These are phyloP conservation scores for Eledona agricola DNA, from an alignment of 2,888 invertebrate genomes.

Conservation along the genomic window DNA sequence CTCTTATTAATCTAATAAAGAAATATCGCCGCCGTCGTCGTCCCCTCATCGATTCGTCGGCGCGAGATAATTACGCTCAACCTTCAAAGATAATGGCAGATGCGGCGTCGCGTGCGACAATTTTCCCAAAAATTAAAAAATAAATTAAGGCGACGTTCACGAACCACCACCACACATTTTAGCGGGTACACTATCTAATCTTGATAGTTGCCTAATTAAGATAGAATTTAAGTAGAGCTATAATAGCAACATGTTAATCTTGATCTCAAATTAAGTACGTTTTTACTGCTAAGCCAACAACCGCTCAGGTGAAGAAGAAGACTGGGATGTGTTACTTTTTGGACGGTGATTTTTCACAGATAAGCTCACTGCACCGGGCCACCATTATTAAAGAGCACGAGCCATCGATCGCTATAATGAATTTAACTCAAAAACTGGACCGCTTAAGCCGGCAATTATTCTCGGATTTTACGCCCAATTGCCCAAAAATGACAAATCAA, in stretches of 20 bases:
- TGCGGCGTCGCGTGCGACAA: slow-evolving; percentile 29
- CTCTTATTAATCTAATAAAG: slow-evolving; percentile 32
- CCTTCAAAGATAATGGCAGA: slow-evolving; percentile 20
- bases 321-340: slow-evolving; percentile 24
- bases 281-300: slow-evolving; percentile 21
- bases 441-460: slow-evolving; percentile 6
- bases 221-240: slow-evolving; percentile 37
- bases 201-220: slow-evolving; percentile 38
- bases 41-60: slow-evolving; percentile 4
- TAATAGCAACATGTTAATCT: slow-evolving; percentile 45
- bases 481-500: slow-evolving; percentile 3
- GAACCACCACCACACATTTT: slow-evolving; percentile 19
- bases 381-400: slow-evolving; percentile 36
- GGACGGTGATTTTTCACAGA: slow-evolving; percentile 39
- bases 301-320: slow-evolving; percentile 15
- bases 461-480: slow-evolving; percentile 7
- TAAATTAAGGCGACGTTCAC: slow-evolving; percentile 17
- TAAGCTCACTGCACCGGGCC: slow-evolving; percentile 36
- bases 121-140: slow-evolving; percentile 30
- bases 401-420: slow-evolving; percentile 29
- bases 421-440: slow-evolving; percentile 7
- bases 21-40: slow-evolving; percentile 21
- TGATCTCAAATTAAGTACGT: slow-evolving; percentile 31
- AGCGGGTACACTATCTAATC: slow-evolving; percentile 34
- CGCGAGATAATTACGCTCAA: slow-evolving; percentile 4